These are phyloP conservation scores for Zaprionus taronus DNA, from an alignment of 1,140 invertebrate species.

Conservation along the genomic window DNA sequence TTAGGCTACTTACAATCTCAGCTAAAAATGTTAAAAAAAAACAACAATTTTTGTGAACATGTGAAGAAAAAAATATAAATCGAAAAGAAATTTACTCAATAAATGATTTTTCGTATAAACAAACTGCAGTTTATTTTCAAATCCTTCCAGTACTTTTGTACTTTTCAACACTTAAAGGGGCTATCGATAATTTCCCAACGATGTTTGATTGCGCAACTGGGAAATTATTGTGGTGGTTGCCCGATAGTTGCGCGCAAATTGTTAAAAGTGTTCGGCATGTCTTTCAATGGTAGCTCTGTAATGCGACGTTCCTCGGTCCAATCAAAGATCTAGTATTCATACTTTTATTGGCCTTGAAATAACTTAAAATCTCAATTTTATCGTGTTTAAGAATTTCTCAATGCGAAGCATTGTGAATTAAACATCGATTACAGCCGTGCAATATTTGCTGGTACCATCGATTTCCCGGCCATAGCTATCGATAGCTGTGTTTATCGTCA, in stretches of 20 bases:
- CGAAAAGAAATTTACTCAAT: slow-evolving; percentile 80
- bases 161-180: background rate
- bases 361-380: background rate
- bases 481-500: slow-evolving; percentile 8
- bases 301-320: too few relatives aligned
- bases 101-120: slow-evolving; percentile 79
- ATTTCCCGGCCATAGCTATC: slow-evolving; percentile 15
- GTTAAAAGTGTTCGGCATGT: background rate
- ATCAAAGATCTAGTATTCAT: background rate
- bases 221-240: background rate
- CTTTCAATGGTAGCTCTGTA: background rate
- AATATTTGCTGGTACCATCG: background rate
- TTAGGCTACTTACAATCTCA: slow-evolving; percentile 52
- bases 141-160: background rate
- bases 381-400: background rate
- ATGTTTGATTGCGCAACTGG: background rate
- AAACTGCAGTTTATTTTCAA: slow-evolving; percentile 6
- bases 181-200: background rate
- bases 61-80: slow-evolving; percentile 68
- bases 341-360: background rate
- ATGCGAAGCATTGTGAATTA: background rate
- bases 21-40: slow-evolving; percentile 38
- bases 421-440: background rate
- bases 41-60: slow-evolving; percentile 72
- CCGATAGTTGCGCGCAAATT: background rate